phyloP scores from a whole-genome alignment of 1,140 invertebrate genomes.

The Tribolium madens region DNA sequence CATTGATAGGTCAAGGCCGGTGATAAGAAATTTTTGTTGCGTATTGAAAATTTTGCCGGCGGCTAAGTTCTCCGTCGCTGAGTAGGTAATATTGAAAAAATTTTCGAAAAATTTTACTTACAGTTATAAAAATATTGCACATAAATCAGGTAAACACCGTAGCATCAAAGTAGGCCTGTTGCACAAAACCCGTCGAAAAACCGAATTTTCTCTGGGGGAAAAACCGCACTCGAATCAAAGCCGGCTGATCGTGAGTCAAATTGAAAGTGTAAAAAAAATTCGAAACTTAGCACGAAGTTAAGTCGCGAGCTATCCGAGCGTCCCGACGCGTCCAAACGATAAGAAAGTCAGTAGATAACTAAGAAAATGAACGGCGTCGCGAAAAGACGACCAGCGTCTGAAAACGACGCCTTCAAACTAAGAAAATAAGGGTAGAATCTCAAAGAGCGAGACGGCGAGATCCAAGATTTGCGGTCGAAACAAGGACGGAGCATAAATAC shows the following conservation, averaged over 20 bases:
- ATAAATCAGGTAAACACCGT: conserved; percentile 19
- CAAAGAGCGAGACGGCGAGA: conserved; percentile 56
- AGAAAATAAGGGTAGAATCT: conserved; percentile 64
- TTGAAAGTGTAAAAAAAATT: background rate
- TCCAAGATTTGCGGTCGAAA: conserved; percentile 58
- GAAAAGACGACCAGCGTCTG: conserved; percentile 65
- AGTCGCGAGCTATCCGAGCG: conserved; percentile 48
- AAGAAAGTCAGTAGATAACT: conserved; percentile 62
- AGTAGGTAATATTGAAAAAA: background rate
- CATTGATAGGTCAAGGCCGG: conserved; percentile 4
- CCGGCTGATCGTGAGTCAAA: background rate
- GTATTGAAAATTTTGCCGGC: background rate
- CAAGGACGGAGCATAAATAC: conserved; percentile 55
- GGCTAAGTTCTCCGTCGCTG: background rate
- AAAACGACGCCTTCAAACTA: conserved; percentile 64
- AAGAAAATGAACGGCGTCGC: conserved; percentile 63
- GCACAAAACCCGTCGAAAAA: background rate
- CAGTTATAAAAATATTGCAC: conserved; percentile 29
- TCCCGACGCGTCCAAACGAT: conserved; percentile 58
- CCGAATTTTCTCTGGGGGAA: too few relatives aligned
- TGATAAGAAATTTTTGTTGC: background rate
- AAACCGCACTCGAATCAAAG: background rate
- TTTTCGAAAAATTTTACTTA: conserved; percentile 12
- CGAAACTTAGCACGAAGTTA: conserved; percentile 16
- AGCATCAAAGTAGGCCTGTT: background rate